phyloP scores from a whole-genome alignment of 2,113 vertebrate genomes.

The Lophotis ruficrista region DNA sequence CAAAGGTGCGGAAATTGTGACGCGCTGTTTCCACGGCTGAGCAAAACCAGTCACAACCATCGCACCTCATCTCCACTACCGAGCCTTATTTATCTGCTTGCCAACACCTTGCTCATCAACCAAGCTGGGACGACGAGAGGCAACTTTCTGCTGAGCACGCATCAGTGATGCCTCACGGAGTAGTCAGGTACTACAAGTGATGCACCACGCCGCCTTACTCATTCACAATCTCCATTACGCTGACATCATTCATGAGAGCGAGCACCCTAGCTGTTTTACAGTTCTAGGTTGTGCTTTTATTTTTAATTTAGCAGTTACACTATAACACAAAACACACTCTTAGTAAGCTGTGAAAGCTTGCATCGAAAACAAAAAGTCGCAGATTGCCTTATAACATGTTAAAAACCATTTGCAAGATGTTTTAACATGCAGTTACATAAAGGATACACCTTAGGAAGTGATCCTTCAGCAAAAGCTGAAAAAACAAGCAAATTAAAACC shows the following conservation, averaged over 20 bases:
- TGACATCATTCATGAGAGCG: neutral
- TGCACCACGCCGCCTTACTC: neutral
- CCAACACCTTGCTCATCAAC: neutral
- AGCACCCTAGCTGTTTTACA: conserved; percentile 1
- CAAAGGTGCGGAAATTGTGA: neutral
- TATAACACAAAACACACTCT: conserved; percentile 1
- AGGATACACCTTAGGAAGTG: neutral
- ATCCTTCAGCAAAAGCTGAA: conserved; percentile 7
- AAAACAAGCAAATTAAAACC: neutral
- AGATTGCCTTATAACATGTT: neutral
- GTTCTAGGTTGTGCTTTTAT: conserved; percentile 30
- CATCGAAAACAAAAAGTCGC: neutral
- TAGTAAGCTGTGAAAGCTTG: conserved; percentile 43
- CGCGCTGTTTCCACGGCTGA: accelerated
- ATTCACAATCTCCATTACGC: neutral
- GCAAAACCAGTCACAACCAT: neutral
- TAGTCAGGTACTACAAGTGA: neutral
- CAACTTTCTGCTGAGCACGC: neutral
- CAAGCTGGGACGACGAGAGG: neutral
- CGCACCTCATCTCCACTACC: neutral
- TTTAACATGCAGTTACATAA: neutral
- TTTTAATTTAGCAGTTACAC: conserved; percentile 23
- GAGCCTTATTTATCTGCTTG: neutral
- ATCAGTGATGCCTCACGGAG: neutral
- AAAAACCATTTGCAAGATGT: neutral